These are phyloP conservation scores for Spizella passerina DNA, from an alignment of 2,797 vertebrate genomes.

Conservation along the genomic window DNA sequence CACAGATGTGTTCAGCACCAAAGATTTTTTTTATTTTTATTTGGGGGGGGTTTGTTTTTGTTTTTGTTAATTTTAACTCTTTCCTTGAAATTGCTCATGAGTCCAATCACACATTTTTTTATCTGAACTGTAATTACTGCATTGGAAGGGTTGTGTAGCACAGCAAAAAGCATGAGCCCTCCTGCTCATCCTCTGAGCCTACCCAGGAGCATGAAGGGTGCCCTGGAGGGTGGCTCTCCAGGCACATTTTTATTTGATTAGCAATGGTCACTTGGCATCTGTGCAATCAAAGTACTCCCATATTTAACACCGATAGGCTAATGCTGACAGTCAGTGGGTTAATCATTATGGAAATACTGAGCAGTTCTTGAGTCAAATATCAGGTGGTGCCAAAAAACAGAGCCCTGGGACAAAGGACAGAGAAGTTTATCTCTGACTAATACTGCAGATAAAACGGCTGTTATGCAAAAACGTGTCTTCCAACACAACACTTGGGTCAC, in stretches of 20 bases:
- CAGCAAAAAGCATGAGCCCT: neutral
- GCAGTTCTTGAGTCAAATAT: constrained; percentile 37
- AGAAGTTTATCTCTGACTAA: constrained; percentile 46
- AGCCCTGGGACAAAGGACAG: neutral
- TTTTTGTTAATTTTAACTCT: neutral
- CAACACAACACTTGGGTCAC: neutral
- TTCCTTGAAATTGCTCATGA: neutral
- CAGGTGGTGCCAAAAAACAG: constrained; percentile 39
- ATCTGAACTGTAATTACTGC: neutral
- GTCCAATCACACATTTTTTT: neutral
- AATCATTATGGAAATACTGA: constrained; percentile 58
- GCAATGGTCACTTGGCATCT: neutral
- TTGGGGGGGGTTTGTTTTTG: neutral
- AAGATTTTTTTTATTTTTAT: neutral
- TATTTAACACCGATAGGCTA: neutral
- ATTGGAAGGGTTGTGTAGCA: neutral
- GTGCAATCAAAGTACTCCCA: neutral
- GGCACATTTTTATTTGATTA: constrained; percentile 23
- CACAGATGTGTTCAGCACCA: neutral
- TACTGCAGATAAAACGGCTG: constrained; percentile 13
- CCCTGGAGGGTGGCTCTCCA: neutral
- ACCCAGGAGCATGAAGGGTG: neutral
- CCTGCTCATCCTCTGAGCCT: neutral
- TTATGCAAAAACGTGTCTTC: neutral
- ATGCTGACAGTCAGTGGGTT: constrained; percentile 15